Evolutionary conservation across 2,888 invertebrate genomes (phyloP).

Genomic region (Tholera decimalis): DNA sequence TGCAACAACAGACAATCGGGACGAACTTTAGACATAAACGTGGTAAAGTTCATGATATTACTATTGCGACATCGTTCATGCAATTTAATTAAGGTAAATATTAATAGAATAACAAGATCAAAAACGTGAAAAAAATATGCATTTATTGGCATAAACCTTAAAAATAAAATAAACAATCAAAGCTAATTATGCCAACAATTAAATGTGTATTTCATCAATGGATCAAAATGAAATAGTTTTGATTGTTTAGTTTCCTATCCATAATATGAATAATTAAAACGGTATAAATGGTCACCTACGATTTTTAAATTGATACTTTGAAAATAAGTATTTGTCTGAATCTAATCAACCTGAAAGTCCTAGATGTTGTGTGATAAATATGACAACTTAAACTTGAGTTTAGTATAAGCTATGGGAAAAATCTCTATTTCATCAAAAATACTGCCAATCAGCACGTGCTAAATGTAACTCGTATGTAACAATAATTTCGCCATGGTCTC

Average conservation of each 20-base stretch:
- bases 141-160: too few species aligned
- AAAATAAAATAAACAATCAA: too few species aligned
- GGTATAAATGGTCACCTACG: too few species aligned
- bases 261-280: too few species aligned
- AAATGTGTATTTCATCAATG: not conserved
- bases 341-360: too few species aligned
- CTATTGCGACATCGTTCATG: not conserved
- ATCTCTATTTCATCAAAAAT: not conserved
- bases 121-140: too few species aligned
- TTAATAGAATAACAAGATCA: not conserved
- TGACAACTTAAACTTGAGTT: not conserved
- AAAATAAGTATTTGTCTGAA: too few species aligned
- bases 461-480: constrained; percentile 1
- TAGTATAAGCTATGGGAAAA: not conserved
- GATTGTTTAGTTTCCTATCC: not conserved
- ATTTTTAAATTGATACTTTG: not conserved
- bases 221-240: not conserved
- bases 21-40: not conserved
- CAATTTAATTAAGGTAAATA: not conserved
- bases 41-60: not conserved
- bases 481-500: constrained; percentile 3
- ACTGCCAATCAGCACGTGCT: not conserved
- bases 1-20: not conserved
- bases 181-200: too few species aligned
- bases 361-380: not conserved